These are phyloP conservation scores for Scortum barcoo DNA, from an alignment of 2,113 vertebrate species.

Conservation along the genomic window DNA sequence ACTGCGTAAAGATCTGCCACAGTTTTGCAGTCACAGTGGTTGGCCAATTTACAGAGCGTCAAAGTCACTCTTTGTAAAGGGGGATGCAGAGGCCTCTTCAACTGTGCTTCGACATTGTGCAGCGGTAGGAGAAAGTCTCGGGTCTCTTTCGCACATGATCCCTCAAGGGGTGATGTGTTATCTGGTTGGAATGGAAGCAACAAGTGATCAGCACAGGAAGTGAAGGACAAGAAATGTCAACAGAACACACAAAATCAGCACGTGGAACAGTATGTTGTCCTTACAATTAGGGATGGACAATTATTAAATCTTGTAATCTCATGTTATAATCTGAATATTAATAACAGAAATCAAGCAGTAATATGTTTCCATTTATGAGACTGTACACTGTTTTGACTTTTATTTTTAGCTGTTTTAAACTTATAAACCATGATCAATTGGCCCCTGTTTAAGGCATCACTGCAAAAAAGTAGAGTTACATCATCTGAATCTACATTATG, in stretches of 20 bases:
- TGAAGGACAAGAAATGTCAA: not conserved
- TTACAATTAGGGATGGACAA: not conserved
- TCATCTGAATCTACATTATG: too few species aligned
- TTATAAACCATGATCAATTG: too few species aligned
- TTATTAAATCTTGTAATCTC: too few species aligned
- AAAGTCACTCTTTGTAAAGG: not conserved
- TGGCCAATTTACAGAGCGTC: not conserved
- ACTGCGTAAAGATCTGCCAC: not conserved
- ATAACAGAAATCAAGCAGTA: not conserved
- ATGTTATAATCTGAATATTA: not conserved
- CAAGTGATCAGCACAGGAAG: not conserved
- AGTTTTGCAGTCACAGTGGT: constrained; percentile 1
- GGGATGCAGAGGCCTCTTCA: constrained; percentile 8
- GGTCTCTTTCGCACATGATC: not conserved
- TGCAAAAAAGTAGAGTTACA: too few species aligned
- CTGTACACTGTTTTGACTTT: too few species aligned
- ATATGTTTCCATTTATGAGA: not conserved
- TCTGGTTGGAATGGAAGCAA: not conserved
- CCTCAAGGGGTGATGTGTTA: not conserved
- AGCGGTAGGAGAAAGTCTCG: not conserved
- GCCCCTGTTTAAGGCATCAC: too few species aligned
- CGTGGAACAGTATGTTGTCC: not conserved
- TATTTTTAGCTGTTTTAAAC: too few species aligned
- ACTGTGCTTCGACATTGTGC: not conserved
- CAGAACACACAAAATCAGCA: too few species aligned